Percentiles rank a stretch among this genome's conserved stretches.
Conservation (phyloP, 2,888 invertebrate species). For the Leucophenga montana region DNA sequence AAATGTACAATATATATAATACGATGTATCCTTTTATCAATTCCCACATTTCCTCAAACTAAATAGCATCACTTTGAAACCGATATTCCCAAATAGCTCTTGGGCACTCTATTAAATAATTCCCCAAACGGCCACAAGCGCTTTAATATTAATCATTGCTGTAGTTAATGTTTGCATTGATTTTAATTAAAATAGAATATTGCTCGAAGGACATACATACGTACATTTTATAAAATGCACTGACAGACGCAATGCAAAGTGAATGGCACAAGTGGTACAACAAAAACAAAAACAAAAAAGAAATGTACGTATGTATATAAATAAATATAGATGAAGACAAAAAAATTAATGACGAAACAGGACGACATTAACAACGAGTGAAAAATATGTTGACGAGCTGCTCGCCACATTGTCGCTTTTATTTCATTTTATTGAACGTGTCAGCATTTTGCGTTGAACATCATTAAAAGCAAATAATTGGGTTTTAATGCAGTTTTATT, state of each 20-base stretch:
- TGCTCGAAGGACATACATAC: background rate
- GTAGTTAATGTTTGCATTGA: slow-evolving; percentile 20
- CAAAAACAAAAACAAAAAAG: no score
- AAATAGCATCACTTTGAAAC: no score
- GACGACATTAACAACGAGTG: background rate
- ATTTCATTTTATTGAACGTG: slow-evolving; percentile 7
- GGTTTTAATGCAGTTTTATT: slow-evolving; percentile 60
- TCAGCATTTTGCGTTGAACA: slow-evolving; percentile 25
- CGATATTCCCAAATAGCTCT: no score
- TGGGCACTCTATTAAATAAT: no score
- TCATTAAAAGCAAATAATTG: slow-evolving; percentile 50
- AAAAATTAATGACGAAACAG: background rate
- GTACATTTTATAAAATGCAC: background rate
- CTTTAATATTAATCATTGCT: slow-evolving; percentile 11
- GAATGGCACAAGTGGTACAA: background rate
- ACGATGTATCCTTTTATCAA: no score
- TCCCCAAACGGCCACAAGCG: background rate
- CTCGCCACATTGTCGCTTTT: slow-evolving; percentile 14
- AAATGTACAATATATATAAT: no score
- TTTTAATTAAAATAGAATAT: slow-evolving; percentile 24
- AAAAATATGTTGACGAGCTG: slow-evolving; percentile 1
- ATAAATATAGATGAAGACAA: no score
- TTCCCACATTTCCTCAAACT: no score
- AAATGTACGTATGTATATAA: no score
- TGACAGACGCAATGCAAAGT: background rate